Conservation (phyloP, 1,140 invertebrate genomes). For the Drosophila burlai region DNA sequence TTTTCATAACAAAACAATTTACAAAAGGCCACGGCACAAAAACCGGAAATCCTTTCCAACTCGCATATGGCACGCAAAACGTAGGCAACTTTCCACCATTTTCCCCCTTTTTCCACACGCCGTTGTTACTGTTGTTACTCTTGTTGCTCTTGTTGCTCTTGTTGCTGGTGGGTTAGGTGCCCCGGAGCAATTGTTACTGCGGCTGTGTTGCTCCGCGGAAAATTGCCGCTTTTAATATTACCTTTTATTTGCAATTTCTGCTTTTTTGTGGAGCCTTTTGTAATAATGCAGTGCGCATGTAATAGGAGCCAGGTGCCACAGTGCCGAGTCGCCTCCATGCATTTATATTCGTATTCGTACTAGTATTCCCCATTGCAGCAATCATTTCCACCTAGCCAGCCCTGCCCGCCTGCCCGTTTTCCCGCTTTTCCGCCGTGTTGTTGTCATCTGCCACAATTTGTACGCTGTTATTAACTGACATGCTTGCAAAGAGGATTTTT, state of each 20-base stretch:
- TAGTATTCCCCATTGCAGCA: slow-evolving; percentile 58
- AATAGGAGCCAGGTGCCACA: slow-evolving; percentile 81
- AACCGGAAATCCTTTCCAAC: slow-evolving; percentile 82
- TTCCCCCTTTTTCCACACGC: background rate
- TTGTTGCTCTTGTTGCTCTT: slow-evolving; percentile 11
- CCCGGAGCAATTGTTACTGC: slow-evolving; percentile 49
- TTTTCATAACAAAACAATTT: slow-evolving; percentile 77
- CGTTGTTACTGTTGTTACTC: slow-evolving; percentile 8
- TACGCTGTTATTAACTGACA: slow-evolving; percentile 80
- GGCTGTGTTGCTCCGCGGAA: slow-evolving; percentile 60
- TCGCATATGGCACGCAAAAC: slow-evolving; percentile 83
- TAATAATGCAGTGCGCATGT: slow-evolving; percentile 82
- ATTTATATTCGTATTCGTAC: slow-evolving; percentile 49
- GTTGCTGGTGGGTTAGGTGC: slow-evolving; percentile 42
- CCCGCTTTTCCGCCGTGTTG: background rate
- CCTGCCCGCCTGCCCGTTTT: background rate
- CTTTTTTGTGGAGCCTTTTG: slow-evolving; percentile 59
- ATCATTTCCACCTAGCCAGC: slow-evolving; percentile 61
- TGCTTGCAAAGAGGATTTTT: slow-evolving; percentile 64
- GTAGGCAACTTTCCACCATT: slow-evolving; percentile 47
- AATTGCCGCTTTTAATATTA: slow-evolving; percentile 83
- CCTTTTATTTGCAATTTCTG: slow-evolving; percentile 81
- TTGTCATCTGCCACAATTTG: slow-evolving; percentile 80
- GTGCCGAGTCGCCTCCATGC: slow-evolving; percentile 76
- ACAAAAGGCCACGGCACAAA: slow-evolving; percentile 65